These are phyloP conservation scores for Cetonia aurata DNA, from an alignment of 2,888 invertebrate species.

Conservation along the genomic window DNA sequence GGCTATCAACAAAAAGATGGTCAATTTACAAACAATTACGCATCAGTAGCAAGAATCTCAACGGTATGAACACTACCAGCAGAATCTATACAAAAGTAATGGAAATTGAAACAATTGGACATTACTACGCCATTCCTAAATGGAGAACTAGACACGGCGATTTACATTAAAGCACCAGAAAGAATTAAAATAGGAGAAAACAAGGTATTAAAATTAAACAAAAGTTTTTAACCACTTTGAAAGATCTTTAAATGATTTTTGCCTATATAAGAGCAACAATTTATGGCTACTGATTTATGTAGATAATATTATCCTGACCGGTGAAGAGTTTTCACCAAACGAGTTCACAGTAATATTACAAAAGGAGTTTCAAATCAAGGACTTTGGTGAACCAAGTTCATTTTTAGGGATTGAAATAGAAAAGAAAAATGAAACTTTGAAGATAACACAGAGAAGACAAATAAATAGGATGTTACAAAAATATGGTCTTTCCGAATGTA, in stretches of 20 bases:
- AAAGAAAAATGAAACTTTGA: slow-evolving; percentile 6
- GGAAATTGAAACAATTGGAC: neutral
- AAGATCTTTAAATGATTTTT: too few species aligned
- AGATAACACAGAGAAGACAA: neutral
- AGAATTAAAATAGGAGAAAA: too few species aligned
- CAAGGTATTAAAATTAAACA: too few species aligned
- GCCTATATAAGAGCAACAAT: too few species aligned
- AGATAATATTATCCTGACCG: neutral
- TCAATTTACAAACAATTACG: too few species aligned
- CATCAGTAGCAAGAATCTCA: neutral
- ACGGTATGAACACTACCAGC: neutral
- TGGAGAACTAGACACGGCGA: too few species aligned
- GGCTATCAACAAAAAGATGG: neutral
- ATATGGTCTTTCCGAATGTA: neutral
- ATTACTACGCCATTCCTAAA: too few species aligned
- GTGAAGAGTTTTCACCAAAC: neutral
- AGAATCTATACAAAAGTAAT: neutral
- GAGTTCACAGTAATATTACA: neutral
- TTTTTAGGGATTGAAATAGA: neutral
- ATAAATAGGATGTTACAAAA: slow-evolving; percentile 2
- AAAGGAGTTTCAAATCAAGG: slow-evolving; percentile 1
- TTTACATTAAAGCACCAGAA: too few species aligned
- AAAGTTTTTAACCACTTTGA: too few species aligned
- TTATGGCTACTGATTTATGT: too few species aligned
- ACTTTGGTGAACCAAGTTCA: slow-evolving; percentile 6